Base-by-base conservation (phyloP, 2,113 vertebrate genomes). In the Anoura caudifer region DNA sequence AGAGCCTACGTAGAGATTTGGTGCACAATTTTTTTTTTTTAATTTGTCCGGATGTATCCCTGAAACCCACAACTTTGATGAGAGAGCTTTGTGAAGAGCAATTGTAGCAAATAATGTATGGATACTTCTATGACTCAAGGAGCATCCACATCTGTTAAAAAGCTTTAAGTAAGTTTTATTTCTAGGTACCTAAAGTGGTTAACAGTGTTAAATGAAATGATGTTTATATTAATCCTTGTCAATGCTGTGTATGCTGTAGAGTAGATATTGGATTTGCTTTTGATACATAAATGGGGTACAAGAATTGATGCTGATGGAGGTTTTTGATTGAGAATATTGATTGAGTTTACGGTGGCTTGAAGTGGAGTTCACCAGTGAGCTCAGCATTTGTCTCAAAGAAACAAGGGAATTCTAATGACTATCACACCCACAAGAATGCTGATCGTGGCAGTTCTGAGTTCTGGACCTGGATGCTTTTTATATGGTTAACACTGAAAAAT, bases 401-500 rank as follows among this genome's bases (percentile, higher is more conserved):
- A 98, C 97, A 97, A 98, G 98, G 98, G 97, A 98, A 98, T 96
- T 97, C 96, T 95, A 98, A 98, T 99, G 98, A 99, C 97, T 98
- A 98, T 97, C 99, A 98, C 98, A 98, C 96, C 98, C 98, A 98
- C 98, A 98, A 98, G 98, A 98, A 98, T 98, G 98, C 98, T 99
- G 98, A 98, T 98, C 99, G 98, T 98, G 98, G 98, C 98, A 99
- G 99, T 99, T 98, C 98, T 92, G 98, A 99, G 98, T 98, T 98
- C n/a, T 86, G 59, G 70, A 95, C 97, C 98, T 98, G 98, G 98
- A 99, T 99, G 98, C 98, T 98, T 99, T 99, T 99, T 99, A 99
- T 98, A 98, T 98, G 98, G 98, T 98, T 99, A 99, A 98, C 99
- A 98, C 98, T 99, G 98, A 99, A 99, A 99, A 99, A 99, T 99